These are phyloP conservation scores for Notocelia uddmanniana DNA, from an alignment of 2,888 invertebrate species.

Conservation along the genomic window DNA sequence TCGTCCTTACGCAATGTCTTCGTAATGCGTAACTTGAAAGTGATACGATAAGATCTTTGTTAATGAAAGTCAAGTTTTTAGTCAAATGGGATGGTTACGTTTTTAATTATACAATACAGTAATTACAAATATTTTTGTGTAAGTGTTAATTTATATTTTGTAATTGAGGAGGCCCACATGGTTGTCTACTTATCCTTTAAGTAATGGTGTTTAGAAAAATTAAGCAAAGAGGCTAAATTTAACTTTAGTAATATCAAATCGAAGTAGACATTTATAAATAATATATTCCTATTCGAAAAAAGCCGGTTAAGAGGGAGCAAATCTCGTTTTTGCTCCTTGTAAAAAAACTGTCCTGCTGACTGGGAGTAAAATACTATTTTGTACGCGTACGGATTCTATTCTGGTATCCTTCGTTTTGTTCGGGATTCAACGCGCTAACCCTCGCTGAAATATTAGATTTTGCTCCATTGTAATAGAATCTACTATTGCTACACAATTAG, in stretches of 20 bases:
- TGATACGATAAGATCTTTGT: slow-evolving; percentile 35
- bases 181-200: not conserved
- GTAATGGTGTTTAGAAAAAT: not conserved
- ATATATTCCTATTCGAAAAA: no score
- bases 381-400: no score
- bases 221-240: not conserved
- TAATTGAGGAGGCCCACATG: not conserved
- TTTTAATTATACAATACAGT: not conserved
- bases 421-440: no score
- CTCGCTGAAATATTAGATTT: no score
- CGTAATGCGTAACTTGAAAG: slow-evolving; percentile 40
- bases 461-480: no score
- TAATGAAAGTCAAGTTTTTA: slow-evolving; percentile 16
- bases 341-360: no score
- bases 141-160: not conserved
- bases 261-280: no score
- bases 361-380: no score
- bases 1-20: slow-evolving; percentile 38
- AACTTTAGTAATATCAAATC: not conserved
- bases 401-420: no score
- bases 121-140: not conserved
- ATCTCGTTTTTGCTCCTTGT: no score
- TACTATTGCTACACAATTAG: no score
- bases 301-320: no score
- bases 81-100: slow-evolving; percentile 7